Evolutionary conservation across 2,113 vertebrate species (phyloP), one percentile per base, ranked within the genome.

Genomic region (Malurus elegans): DNA sequence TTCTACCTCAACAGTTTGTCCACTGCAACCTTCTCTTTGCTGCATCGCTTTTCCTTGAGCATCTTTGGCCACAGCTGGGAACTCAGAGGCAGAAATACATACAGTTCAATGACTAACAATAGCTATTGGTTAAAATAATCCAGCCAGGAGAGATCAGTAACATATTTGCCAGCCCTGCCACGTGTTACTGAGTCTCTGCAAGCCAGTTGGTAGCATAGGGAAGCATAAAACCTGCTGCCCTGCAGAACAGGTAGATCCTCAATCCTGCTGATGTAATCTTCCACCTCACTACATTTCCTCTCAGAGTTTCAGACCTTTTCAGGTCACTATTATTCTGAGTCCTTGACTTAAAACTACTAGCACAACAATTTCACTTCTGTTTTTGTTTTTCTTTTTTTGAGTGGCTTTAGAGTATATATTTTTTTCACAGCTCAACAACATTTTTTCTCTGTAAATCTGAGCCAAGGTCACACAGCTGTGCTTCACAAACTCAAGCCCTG

Each of bases 381-480:
- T 85, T 90, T 79, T 60, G 53, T 82, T 88, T 96, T 92, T 82
- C 23, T n/a, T 72, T 18, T 61, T 57, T 82, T 56, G 21, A 62
- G n/a, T 79, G 31, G 18, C 21, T 85, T 94, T 64, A 79, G n/a
- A 12, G 25, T 40, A 44, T 48, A 24, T 26, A n/a, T 19, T 50
- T 92, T 91, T 93, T 88, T 81, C 48, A 34, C 71, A 69, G n/a
- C n/a, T 73, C 36, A 90, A 60, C 47, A 84, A 64, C 56, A 76
- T 9, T 50, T 82, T 94, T 94, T 86, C 45, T 79, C 50, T 24
- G 50, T 54, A 90, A 93, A 88, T 42, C 50, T 76, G 20, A 85
- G 62, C 70, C 90, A 86, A 90, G 90, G 92, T 94, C 92, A 94
- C 74, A 90, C 45, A 94, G 66, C 36, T 94, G 70, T 69, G 71